Evolutionary conservation across 2,113 vertebrate species (phyloP).

Genomic region (Promerops cafer): DNA sequence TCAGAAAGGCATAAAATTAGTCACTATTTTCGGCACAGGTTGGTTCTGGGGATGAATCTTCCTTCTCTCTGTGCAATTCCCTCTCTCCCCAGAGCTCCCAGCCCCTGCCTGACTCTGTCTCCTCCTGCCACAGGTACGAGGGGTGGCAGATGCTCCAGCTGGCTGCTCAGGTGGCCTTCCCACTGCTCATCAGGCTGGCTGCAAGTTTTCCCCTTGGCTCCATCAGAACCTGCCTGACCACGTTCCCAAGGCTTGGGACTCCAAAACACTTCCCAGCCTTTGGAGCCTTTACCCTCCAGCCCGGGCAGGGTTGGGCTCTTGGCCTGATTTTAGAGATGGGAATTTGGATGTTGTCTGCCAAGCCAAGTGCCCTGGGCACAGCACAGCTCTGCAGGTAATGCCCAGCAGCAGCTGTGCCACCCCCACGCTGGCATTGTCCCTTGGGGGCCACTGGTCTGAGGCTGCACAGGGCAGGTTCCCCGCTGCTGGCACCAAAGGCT

Average conservation of each 20-base stretch:
- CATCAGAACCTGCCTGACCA: not conserved
- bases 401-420: not conserved
- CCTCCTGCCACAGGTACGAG: not conserved
- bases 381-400: not conserved
- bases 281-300: not conserved
- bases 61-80: not conserved
- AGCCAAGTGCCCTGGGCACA: not conserved
- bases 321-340: not conserved
- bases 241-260: not conserved
- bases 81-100: not conserved
- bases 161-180: not conserved
- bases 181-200: not conserved
- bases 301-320: not conserved
- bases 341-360: not conserved
- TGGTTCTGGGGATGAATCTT: not conserved
- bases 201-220: not conserved
- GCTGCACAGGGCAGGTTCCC: not conserved
- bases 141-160: not conserved
- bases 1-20: not conserved
- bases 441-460: not conserved
- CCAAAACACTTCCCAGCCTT: not conserved
- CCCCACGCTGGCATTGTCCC: accelerated
- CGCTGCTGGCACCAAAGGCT: not conserved
- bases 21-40: not conserved
- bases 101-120: not conserved